These are phyloP conservation scores for Sinosuthora webbiana DNA, from an alignment of 2,113 vertebrate genomes.

Conservation along the genomic window DNA sequence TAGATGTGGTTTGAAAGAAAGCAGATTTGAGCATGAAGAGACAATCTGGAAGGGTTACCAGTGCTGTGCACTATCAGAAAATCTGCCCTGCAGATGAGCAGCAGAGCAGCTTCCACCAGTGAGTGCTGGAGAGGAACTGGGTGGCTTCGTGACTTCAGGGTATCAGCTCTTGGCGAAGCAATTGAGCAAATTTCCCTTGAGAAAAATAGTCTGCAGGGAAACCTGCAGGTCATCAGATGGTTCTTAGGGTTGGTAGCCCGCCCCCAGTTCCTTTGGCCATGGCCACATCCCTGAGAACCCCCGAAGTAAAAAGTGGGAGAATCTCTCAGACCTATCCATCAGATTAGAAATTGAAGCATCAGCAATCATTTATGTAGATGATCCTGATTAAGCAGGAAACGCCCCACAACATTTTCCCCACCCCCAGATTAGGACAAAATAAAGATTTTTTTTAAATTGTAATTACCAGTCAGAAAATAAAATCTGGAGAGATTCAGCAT, in stretches of 20 bases:
- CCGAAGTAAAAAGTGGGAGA: not conserved
- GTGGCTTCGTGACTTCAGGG: fast-evolving
- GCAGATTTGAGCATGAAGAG: not conserved
- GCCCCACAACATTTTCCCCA: not conserved
- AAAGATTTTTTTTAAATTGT: not conserved
- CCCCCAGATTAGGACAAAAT: not conserved
- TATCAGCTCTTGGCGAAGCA: not conserved
- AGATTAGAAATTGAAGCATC: not conserved
- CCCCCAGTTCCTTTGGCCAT: not conserved
- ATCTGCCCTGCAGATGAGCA: not conserved
- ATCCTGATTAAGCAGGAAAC: not conserved
- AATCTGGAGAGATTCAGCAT: not conserved
- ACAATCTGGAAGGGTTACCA: not conserved
- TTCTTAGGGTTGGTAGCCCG: not conserved
- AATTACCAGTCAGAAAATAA: not conserved
- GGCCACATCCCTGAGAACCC: not conserved
- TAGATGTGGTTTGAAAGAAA: not conserved
- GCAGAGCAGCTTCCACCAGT: not conserved
- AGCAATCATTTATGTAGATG: not conserved
- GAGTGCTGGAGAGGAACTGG: not conserved
- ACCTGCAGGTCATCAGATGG: not conserved
- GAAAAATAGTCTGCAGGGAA: not conserved
- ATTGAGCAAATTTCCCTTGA: not conserved
- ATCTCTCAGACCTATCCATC: not conserved
- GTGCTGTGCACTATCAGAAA: not conserved